Evolutionary conservation across 2,113 vertebrate genomes (phyloP), one percentile per base, ranked within the genome.

Genomic region (Orcinus orca): DNA sequence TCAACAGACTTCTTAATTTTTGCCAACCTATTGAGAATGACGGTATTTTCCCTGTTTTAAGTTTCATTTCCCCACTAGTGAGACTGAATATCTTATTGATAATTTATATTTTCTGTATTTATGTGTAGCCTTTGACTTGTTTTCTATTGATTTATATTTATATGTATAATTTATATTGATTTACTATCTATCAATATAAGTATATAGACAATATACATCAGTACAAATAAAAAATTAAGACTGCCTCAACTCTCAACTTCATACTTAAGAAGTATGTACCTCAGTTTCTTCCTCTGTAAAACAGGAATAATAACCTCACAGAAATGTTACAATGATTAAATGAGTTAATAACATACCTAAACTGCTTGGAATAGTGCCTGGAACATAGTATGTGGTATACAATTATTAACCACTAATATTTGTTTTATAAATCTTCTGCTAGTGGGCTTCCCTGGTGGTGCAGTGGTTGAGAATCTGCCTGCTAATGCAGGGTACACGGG

Each of bases 101-200:
- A 90, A 90, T 31, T 82, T 63, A 77, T 4, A 88, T 76, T 93
- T 93, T 62, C n/a, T 89, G 25, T 86, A 86, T 60, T 85, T 91
- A 55, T 68, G 36, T 63, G 23, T 53, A 58, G 38, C 55, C 38
- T 95, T 90, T 65, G 53, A 79, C 73, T 88, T 89, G 8, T 83
- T 67, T 83, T 83, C 58, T 81, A 79, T 11, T n/a, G 29, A 80
- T 68, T 76, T 89, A 38, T 14, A 82, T 70, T 68, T 77, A 26
- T 29, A 67, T 67, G 2, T 26, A 25, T 44, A 91, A 63, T 82
- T 68, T 44, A 85, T 17, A 77, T 4, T 55, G 53, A 91, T 74
- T 74, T 83, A 81, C 0, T 73, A 4, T 29, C 15, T 11, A n/a
- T 95, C 36, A 92, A 58, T 38, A 65, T 83, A 96, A 92, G 82